Conservation (phyloP, 2,797 vertebrate genomes). For the Clarias laeviceps region DNA sequence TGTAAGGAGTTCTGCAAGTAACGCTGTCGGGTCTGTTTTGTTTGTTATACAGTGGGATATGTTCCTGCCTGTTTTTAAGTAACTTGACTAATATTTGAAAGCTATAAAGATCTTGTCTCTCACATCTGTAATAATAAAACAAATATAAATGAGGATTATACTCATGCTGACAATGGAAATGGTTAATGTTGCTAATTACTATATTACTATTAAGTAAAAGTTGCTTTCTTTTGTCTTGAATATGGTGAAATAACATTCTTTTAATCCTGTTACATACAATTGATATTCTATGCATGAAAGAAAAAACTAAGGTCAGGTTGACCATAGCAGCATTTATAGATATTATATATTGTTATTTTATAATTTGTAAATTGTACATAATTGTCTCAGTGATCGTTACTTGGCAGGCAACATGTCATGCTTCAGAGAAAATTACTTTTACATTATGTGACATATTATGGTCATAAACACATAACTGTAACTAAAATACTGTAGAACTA, state of each 20-base stretch:
- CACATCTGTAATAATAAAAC: slow-evolving; percentile 26
- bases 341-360: neutral
- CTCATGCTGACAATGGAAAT: slow-evolving; percentile 49
- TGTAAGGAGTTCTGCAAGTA: slow-evolving; percentile 15
- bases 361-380: neutral
- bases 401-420: neutral
- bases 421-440: neutral
- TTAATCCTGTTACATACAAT: neutral
- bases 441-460: neutral
- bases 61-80: slow-evolving; percentile 12
- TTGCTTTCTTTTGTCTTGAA: neutral
- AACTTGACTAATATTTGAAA: slow-evolving; percentile 21
- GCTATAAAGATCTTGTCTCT: slow-evolving; percentile 20
- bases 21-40: neutral
- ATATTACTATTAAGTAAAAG: neutral
- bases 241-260: neutral
- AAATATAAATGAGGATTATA: slow-evolving; percentile 60
- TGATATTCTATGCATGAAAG: neutral
- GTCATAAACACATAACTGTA: neutral
- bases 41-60: slow-evolving; percentile 12
- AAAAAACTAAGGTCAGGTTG: neutral
- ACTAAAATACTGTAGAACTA: neutral
- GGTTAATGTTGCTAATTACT: slow-evolving; percentile 37
- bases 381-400: neutral
- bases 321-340: neutral